phyloP scores from a whole-genome alignment of 2,888 invertebrate species.

The Drosophila limbata region DNA sequence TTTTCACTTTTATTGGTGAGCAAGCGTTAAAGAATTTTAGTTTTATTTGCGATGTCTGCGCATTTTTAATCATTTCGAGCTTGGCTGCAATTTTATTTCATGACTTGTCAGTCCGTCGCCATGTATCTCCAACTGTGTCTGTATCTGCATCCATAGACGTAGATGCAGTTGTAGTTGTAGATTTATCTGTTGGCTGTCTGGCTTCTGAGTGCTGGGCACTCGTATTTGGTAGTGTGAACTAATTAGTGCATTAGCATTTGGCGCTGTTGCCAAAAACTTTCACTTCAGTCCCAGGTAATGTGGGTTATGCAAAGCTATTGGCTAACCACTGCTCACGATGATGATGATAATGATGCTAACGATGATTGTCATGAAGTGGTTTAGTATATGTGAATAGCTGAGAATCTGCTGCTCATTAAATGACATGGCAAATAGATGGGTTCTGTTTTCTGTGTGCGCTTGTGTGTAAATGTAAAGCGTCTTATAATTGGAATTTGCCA shows the following conservation, averaged over 20 bases:
- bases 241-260: constrained; percentile 71
- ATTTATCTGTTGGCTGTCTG: constrained; percentile 28
- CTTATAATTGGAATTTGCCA: constrained; percentile 53
- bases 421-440: constrained; percentile 8
- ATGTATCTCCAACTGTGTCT: constrained; percentile 8
- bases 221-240: constrained; percentile 55
- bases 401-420: constrained; percentile 59
- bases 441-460: constrained; percentile 5
- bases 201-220: constrained; percentile 27
- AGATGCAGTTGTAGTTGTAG: not conserved
- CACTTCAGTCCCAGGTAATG: constrained; percentile 41
- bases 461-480: constrained; percentile 38
- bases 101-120: constrained; percentile 29
- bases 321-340: constrained; percentile 10
- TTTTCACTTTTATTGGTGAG: constrained; percentile 68
- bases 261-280: constrained; percentile 53
- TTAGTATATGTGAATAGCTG: constrained; percentile 7
- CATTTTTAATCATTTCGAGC: constrained; percentile 67
- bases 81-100: constrained; percentile 34
- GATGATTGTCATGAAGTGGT: constrained; percentile 32
- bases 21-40: constrained; percentile 41
- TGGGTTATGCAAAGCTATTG: constrained; percentile 53
- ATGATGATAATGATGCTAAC: constrained; percentile 16
- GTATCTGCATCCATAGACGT: not conserved
- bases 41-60: constrained; percentile 63